A percentile compares a stretch with the other conserved stretches of the same genome.
Evolutionary conservation across 2,888 invertebrate species (phyloP).

Genomic region (Meiosimyza decipiens): DNA sequence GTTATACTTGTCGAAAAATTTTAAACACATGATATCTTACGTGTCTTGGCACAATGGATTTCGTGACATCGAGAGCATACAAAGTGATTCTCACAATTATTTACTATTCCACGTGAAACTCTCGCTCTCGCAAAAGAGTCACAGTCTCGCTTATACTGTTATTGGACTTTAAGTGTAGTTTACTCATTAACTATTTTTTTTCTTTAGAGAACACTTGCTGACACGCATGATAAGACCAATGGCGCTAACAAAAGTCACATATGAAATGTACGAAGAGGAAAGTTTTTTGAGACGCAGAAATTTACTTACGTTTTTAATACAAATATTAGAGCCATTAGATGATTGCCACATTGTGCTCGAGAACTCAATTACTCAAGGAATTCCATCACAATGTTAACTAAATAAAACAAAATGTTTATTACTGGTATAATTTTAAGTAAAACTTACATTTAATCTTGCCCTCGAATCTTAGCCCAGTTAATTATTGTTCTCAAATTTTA

Average conservation of each 20-base stretch:
- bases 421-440: neutral
- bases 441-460: conserved; percentile 20
- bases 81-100: too few species aligned
- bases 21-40: too few species aligned
- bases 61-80: too few species aligned
- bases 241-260: conserved; percentile 87
- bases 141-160: too few species aligned
- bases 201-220: conserved; percentile 83
- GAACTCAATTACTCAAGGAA: conserved; percentile 79
- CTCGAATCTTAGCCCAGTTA: conserved; percentile 36
- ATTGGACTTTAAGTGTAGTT: neutral
- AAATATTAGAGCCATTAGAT: conserved; percentile 89
- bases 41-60: too few species aligned
- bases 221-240: conserved; percentile 93
- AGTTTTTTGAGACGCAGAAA: conserved; percentile 92
- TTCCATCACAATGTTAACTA: conserved; percentile 65
- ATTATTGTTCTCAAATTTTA: neutral
- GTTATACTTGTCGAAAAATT: too few species aligned
- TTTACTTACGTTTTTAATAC: conserved; percentile 86
- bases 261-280: conserved; percentile 95
- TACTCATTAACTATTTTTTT: neutral
- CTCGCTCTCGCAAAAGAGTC: too few species aligned
- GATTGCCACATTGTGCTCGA: conserved; percentile 86
- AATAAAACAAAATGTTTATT: conserved; percentile 15
- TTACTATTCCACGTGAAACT: too few species aligned